phyloP scores from a whole-genome alignment of 2,888 invertebrate genomes.

The Holacanthella duospinosa region DNA sequence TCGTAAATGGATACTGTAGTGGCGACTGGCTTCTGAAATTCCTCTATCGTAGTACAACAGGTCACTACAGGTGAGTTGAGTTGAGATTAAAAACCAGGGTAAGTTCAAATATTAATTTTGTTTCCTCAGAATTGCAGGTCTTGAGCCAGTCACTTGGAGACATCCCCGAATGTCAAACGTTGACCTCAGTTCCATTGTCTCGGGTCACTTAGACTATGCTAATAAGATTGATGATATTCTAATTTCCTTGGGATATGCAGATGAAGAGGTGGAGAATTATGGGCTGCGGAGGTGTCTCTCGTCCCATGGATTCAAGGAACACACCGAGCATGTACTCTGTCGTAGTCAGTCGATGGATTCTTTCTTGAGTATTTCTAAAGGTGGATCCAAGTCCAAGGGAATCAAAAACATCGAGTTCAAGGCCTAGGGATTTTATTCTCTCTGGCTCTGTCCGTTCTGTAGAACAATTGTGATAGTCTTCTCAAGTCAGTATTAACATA shows the following conservation, averaged over 20 bases:
- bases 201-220: slow-evolving; percentile 52
- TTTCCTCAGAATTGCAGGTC: slow-evolving; percentile 32
- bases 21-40: slow-evolving; percentile 56
- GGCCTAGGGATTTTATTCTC: neutral
- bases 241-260: slow-evolving; percentile 31
- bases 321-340: slow-evolving; percentile 11
- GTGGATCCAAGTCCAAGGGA: neutral
- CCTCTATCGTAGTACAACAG: slow-evolving; percentile 54
- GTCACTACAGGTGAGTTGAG: slow-evolving; percentile 45
- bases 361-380: slow-evolving; percentile 19
- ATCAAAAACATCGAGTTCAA: neutral
- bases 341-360: slow-evolving; percentile 32
- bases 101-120: neutral
- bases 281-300: slow-evolving; percentile 26
- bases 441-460: neutral
- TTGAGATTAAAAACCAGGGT: neutral
- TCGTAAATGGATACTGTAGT: slow-evolving; percentile 55
- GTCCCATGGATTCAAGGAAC: slow-evolving; percentile 24
- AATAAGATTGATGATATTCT: slow-evolving; percentile 47
- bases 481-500: neutral
- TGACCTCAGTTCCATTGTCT: slow-evolving; percentile 32
- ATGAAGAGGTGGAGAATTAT: slow-evolving; percentile 19
- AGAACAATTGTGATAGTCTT: slow-evolving; percentile 1
- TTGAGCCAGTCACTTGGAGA: slow-evolving; percentile 34
- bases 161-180: slow-evolving; percentile 35